phyloP scores from a whole-genome alignment of 2,888 invertebrate species.

The Diogma glabrata region DNA sequence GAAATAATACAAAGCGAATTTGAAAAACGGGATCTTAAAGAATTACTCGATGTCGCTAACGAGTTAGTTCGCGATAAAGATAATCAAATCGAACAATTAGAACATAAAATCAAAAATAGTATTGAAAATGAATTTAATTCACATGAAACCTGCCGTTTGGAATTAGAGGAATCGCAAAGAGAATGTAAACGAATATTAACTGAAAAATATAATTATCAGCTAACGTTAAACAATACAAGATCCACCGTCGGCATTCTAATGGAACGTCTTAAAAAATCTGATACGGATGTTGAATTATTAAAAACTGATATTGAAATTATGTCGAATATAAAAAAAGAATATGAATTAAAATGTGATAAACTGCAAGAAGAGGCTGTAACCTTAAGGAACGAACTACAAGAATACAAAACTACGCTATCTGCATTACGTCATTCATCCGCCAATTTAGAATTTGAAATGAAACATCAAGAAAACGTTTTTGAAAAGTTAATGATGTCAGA shows the following conservation, averaged over 20 bases:
- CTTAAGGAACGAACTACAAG: slow-evolving; percentile 25
- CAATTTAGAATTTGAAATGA: slow-evolving; percentile 33
- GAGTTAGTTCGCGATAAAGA: slow-evolving; percentile 35
- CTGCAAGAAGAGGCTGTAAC: slow-evolving; percentile 28
- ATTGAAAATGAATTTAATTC: slow-evolving; percentile 33
- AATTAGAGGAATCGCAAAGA: slow-evolving; percentile 33
- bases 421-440: slow-evolving; percentile 29
- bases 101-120: slow-evolving; percentile 32
- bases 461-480: slow-evolving; percentile 33
- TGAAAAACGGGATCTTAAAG: slow-evolving; percentile 40
- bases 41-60: slow-evolving; percentile 29
- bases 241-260: slow-evolving; percentile 36
- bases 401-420: slow-evolving; percentile 27
- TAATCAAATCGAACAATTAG: slow-evolving; percentile 33
- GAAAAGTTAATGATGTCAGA: slow-evolving; percentile 34
- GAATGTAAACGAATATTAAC: slow-evolving; percentile 33
- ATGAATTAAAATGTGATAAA: slow-evolving; percentile 28
- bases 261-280: slow-evolving; percentile 36
- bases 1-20: slow-evolving; percentile 41
- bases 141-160: slow-evolving; percentile 32
- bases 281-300: slow-evolving; percentile 35
- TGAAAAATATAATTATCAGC: slow-evolving; percentile 36
- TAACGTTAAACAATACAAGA: slow-evolving; percentile 34
- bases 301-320: slow-evolving; percentile 32
- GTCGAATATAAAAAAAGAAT: slow-evolving; percentile 28